phyloP scores from a whole-genome alignment of 2,797 vertebrate species.

The Melanogrammus aeglefinus region DNA sequence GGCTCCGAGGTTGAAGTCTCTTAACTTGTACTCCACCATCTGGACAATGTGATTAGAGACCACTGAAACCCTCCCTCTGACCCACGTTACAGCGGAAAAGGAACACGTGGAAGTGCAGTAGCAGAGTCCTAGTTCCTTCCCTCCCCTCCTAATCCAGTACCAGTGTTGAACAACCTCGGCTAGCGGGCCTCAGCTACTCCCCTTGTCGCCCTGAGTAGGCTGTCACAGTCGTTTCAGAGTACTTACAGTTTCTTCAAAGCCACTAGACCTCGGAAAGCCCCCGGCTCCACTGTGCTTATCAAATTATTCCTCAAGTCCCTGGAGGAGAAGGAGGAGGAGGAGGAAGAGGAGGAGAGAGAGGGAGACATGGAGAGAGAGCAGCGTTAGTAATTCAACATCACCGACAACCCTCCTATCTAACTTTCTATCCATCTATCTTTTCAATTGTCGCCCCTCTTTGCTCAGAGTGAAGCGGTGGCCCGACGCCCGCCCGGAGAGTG shows the following conservation, averaged over 20 bases:
- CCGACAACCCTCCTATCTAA: not conserved
- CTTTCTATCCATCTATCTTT: not conserved
- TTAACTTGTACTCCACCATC: not conserved
- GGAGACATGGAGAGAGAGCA: conserved; percentile 23
- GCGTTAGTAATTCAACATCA: conserved; percentile 13
- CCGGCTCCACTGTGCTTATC: conserved; percentile 90
- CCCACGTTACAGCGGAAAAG: not conserved
- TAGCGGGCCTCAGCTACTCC: not conserved
- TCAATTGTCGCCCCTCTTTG: not conserved
- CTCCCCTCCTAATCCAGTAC: conserved; percentile 28
- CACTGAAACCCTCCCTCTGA: not conserved
- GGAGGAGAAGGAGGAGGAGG: conserved; percentile 45
- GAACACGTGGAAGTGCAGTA: not conserved
- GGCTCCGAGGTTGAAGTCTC: conserved; percentile 28
- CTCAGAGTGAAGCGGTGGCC: not conserved
- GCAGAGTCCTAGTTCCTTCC: not conserved
- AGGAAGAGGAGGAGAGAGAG: conserved; percentile 26
- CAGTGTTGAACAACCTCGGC: not conserved
- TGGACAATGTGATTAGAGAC: not conserved
- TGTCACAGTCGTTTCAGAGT: conserved; percentile 56
- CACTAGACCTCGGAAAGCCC: conserved; percentile 86
- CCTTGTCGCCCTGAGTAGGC: conserved; percentile 35
- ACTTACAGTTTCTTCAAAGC: conserved; percentile 88
- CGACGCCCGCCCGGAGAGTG: not conserved
- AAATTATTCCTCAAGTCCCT: conserved; percentile 94